phyloP scores from a whole-genome alignment of 2,797 vertebrate species.

The Mormyrus hasselquistii region DNA sequence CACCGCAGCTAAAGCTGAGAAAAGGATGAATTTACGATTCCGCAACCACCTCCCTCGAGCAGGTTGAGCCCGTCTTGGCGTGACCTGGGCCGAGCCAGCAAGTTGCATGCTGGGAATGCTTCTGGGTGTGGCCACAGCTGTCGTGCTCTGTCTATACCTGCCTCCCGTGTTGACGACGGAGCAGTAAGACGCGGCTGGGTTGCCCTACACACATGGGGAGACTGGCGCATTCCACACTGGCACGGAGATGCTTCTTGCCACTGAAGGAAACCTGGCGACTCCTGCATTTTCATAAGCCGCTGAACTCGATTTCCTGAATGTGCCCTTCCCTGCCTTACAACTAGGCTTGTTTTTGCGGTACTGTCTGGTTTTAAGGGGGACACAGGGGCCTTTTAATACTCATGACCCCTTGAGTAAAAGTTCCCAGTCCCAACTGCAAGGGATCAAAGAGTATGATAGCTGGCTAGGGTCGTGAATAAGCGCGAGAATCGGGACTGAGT shows the following conservation, averaged over 20 bases:
- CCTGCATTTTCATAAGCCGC: background rate
- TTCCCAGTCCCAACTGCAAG: background rate
- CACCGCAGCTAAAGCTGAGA: background rate
- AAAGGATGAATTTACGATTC: background rate
- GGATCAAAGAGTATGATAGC: background rate
- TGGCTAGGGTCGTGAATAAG: background rate
- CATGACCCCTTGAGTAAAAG: background rate
- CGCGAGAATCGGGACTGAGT: background rate
- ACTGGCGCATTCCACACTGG: background rate
- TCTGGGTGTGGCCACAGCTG: background rate
- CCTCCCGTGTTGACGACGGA: background rate
- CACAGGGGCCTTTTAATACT: background rate
- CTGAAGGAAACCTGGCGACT: background rate
- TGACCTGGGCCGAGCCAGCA: background rate
- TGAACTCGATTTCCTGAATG: background rate
- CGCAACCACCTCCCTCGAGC: background rate
- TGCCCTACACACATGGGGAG: background rate
- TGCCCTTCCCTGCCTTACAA: background rate
- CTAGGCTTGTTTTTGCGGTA: background rate
- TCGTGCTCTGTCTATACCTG: background rate
- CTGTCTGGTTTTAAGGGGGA: background rate
- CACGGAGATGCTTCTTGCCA: background rate
- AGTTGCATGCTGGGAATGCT: background rate
- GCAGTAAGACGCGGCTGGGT: background rate
- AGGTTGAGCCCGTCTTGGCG: background rate